phyloP scores from a whole-genome alignment of 1,140 invertebrate genomes.

The Brachionus plicatilis region DNA sequence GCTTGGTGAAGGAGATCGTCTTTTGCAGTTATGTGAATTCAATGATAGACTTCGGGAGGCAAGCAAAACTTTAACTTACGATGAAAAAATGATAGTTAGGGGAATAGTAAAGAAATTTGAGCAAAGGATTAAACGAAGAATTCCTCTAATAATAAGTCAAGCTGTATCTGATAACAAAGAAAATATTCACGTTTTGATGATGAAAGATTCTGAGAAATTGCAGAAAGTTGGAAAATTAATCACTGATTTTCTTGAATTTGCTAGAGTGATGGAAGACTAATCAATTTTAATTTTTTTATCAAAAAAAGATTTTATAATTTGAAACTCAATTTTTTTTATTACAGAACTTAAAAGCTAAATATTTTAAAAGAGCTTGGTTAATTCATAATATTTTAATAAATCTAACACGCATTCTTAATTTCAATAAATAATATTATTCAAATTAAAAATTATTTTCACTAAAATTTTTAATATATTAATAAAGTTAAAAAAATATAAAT shows the following conservation, averaged over 20 bases:
- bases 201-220: not conserved
- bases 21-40: constrained; percentile 8
- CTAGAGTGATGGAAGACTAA: not conserved
- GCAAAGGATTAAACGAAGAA: not conserved
- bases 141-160: not conserved
- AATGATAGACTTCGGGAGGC: not conserved
- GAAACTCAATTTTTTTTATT: no score
- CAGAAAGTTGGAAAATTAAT: not conserved
- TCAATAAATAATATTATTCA: no score
- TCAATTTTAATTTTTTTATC: not conserved
- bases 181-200: not conserved
- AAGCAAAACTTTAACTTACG: not conserved
- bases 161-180: constrained; percentile 7
- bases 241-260: not conserved
- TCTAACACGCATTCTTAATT: no score
- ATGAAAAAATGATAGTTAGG: not conserved
- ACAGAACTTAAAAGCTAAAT: no score
- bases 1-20: not conserved
- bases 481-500: no score
- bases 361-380: no score
- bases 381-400: no score
- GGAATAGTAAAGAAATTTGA: not conserved
- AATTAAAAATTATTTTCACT: no score
- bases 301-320: no score
- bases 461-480: no score